Evolutionary conservation across 2,888 invertebrate genomes (phyloP), one percentile per base, ranked within the genome.

Genomic region (Blastobasis adustella): DNA sequence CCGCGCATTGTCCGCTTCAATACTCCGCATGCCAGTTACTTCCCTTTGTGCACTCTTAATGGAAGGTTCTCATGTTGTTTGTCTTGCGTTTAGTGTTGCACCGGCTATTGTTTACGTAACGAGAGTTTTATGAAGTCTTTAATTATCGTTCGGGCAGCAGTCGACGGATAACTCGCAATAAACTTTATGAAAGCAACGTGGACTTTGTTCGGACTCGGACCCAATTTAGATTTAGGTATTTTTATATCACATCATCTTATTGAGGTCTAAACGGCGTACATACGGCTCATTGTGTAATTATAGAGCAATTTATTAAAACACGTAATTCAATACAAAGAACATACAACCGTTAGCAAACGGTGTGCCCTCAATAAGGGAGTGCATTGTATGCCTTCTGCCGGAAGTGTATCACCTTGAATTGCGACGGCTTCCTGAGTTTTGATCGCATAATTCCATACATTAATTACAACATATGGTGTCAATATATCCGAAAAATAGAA

Each of bases 41-140:
- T 73, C 69, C 81, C 84, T 82, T 83, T 83, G 82, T 83, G 73
- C 67, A 69, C 69, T 76, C 68, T 66, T 74, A 79, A 81, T 79
- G 68, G 71, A 66, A 73, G 67, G 66, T 74, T 79, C 76, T 76
- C 76, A 71, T 67, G 67, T 73, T 77, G 70, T 80, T 77, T 76
- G 77, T 75, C 71, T 74, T 68, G 59, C 60, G 63, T 75, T 77
- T 69, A 63, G 65, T 67, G 62, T 72, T 67, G 66, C 71, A 67
- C 68, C 62, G 68, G 56, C 61, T 62, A 71, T 77, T 79, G 76
- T 77, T 59, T 61, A 54, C 55, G 59, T 61, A 66, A 65, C 66
- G 59, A 57, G 23, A 23, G 23, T 23, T 23, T 23, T 23, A 23
- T 23, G 23, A 23, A 65, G 60, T 59, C 61, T 62, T 52, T 51